Percentiles rank a stretch among this genome's conserved stretches.
phyloP scores from a whole-genome alignment of 2,888 invertebrate species.

The Eumerus sabulonum region DNA sequence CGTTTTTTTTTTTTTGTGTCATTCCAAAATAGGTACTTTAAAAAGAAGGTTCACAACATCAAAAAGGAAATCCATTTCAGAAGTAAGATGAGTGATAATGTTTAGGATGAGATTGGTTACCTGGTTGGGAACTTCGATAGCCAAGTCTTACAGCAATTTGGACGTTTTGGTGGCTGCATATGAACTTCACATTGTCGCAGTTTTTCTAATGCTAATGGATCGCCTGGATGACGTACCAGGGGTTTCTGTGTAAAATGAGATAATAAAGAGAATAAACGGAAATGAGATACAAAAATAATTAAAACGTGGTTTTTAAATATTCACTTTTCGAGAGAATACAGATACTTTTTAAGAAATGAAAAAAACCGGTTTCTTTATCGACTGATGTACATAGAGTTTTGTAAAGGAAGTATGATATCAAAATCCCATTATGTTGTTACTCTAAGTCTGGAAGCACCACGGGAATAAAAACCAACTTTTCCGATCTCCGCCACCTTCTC shows the following conservation, averaged over 20 bases:
- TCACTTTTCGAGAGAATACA: too few relatives aligned
- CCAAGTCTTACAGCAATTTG: constrained; percentile 95
- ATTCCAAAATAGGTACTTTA: constrained; percentile 50
- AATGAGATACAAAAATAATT: too few relatives aligned
- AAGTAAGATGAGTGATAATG: constrained; percentile 25
- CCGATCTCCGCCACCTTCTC: too few relatives aligned
- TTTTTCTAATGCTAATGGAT: constrained; percentile 88
- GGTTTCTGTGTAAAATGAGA: constrained; percentile 84
- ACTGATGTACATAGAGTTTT: too few relatives aligned
- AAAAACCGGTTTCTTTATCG: too few relatives aligned
- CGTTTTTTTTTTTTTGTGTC: constrained; percentile 18
- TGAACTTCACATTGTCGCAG: constrained; percentile 94
- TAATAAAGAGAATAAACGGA: neutral
- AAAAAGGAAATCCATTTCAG: constrained; percentile 78
- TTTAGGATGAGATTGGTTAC: constrained; percentile 73
- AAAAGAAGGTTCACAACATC: constrained; percentile 78
- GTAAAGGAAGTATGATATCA: too few relatives aligned
- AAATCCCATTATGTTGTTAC: too few relatives aligned
- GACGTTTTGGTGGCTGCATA: constrained; percentile 88
- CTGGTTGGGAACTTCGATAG: constrained; percentile 96
- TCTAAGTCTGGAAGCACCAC: too few relatives aligned
- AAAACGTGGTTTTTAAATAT: too few relatives aligned
- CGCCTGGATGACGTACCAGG: constrained; percentile 89
- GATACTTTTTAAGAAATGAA: too few relatives aligned
- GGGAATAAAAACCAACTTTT: too few relatives aligned